Evolutionary conservation across 1,140 invertebrate genomes (phyloP), one percentile per base, ranked within the genome.

Genomic region (Himalopsyche phryganea): DNA sequence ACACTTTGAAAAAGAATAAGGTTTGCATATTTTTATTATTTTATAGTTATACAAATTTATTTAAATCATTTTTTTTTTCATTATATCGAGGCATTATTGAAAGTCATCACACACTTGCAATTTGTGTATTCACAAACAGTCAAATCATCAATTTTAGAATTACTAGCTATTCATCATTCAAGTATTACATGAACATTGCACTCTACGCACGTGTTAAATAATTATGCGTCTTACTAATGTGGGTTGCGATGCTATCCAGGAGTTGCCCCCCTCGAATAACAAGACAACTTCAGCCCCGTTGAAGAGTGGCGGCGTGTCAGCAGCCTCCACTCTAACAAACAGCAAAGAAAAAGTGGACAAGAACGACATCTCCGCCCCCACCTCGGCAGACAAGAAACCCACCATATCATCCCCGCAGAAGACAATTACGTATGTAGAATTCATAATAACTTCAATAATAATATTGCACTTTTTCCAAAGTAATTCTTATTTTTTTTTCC

Each of bases 1-100:
- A 59, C 56, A 63, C 61, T n/a, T 60, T 63, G 47, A 63, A 57
- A 60, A 63, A 60, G 15, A 54, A 38, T 46, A 63, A 63, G 61
- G 61, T 63, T 63, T 56, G 61, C 23, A 28, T 9, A 28, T 28
- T 28, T 28, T 23, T 19, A 46, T 52, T 42, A 42, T 41, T 33
- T 40, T 18, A 44, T 45, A 4, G 11, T 13, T 41, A 46, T 46
- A 6, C 14, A 6, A 6, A 14, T 35, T 35, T 35, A 35, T 7
- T 35, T 35, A 35, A 35, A 35, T 35, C 6, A 42, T 11, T 14
- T 14, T 42, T 42, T 14, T 42, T 42, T 42, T 7, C 15, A 9
- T 42, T 14, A 11, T 9, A 42, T 42, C 14, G 9, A 7, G 14
- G 9, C 15, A 6, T 42, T 42, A 11, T 42, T 35, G 6, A 7